Evolutionary conservation across 2,888 invertebrate species (phyloP).

Genomic region (Agrochola lota): DNA sequence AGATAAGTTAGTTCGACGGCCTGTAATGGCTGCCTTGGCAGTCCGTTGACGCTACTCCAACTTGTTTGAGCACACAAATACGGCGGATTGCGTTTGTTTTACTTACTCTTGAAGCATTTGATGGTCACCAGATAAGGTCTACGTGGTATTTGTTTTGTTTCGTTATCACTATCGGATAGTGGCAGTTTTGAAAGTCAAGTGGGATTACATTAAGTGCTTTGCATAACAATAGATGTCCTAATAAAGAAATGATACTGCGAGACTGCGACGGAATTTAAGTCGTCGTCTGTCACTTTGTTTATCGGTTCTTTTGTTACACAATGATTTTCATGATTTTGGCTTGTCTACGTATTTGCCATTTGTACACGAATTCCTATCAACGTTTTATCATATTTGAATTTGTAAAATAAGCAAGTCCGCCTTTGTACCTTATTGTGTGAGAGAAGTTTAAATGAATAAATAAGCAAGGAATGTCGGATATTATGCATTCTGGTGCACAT

Average conservation of each 20-base stretch:
- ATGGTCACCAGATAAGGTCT: slow-evolving; percentile 51
- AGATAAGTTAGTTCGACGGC: slow-evolving; percentile 61
- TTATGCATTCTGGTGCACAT: not conserved
- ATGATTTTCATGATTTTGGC: not conserved
- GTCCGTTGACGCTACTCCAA: slow-evolving; percentile 56
- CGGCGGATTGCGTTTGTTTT: slow-evolving; percentile 37
- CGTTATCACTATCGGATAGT: slow-evolving; percentile 44
- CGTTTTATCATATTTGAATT: no score
- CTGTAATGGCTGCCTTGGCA: slow-evolving; percentile 52
- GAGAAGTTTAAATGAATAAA: not conserved
- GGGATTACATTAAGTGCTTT: slow-evolving; percentile 12
- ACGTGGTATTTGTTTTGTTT: slow-evolving; percentile 32
- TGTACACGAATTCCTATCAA: not conserved
- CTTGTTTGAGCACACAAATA: slow-evolving; percentile 48
- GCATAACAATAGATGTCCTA: slow-evolving; percentile 18
- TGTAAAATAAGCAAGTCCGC: not conserved
- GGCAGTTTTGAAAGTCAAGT: slow-evolving; percentile 56
- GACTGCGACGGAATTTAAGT: slow-evolving; percentile 25
- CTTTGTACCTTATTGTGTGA: no score
- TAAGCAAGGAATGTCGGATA: not conserved
- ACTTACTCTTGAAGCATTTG: slow-evolving; percentile 38
- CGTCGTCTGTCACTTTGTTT: slow-evolving; percentile 3
- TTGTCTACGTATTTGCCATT: not conserved
- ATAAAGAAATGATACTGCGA: not conserved
- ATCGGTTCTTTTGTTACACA: slow-evolving; percentile 11